Conservation (phyloP, 2,797 vertebrate species). For the Choloepus didactylus region DNA sequence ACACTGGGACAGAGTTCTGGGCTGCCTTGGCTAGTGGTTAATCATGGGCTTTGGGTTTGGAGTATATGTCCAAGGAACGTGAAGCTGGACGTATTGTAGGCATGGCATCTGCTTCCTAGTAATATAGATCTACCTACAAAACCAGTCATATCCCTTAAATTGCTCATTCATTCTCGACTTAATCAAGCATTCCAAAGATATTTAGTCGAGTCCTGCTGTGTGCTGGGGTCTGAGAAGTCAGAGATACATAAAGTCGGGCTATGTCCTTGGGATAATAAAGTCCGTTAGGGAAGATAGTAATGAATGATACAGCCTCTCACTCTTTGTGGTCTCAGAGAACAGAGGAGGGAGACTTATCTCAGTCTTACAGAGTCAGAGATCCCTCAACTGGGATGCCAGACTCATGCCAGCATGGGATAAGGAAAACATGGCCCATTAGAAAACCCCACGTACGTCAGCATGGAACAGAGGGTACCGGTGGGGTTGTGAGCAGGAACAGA, state of each 20-base stretch:
- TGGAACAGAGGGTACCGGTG: not conserved
- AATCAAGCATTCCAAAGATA: not conserved
- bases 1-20: not conserved
- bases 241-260: not conserved
- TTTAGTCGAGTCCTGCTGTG: not conserved
- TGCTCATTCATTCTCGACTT: not conserved
- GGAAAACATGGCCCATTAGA: not conserved
- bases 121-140: not conserved
- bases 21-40: not conserved
- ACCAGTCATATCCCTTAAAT: not conserved
- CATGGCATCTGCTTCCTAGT: not conserved
- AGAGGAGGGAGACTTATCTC: not conserved
- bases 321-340: not conserved
- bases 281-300: not conserved
- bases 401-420: not conserved
- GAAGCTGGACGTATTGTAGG: not conserved
- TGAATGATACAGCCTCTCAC: not conserved
- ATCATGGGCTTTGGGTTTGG: not conserved
- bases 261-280: not conserved
- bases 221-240: not conserved
- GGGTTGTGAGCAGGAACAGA: not conserved
- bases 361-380: not conserved
- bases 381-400: not conserved
- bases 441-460: not conserved
- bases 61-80: not conserved